Evolutionary conservation across 2,888 invertebrate genomes (phyloP).

Genomic region (Pollenia griseotomentosa): DNA sequence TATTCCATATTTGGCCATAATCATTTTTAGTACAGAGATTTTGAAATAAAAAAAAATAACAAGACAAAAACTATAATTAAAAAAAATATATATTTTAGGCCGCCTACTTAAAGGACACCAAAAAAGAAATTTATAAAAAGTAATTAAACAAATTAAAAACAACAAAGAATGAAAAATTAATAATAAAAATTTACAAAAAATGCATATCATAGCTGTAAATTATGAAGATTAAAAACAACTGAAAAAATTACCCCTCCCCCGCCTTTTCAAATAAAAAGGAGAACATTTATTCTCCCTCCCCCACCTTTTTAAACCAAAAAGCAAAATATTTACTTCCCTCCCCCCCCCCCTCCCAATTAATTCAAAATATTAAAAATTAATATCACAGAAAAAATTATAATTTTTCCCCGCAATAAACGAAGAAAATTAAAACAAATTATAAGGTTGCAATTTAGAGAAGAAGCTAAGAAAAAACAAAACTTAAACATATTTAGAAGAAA

Average conservation of each 20-base stretch:
- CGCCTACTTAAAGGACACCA: conserved; percentile 49
- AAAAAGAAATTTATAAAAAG: conserved; percentile 28
- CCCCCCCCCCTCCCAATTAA: conserved; percentile 20
- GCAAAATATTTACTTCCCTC: conserved; percentile 14
- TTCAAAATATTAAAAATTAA: conserved; percentile 25
- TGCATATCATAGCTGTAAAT: conserved; percentile 96
- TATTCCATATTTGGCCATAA: conserved; percentile 65
- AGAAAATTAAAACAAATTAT: conserved; percentile 52
- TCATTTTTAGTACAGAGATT: conserved; percentile 46
- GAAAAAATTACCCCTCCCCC: conserved; percentile 41
- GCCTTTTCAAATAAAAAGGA: background rate
- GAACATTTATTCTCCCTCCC: conserved; percentile 4
- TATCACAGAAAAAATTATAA: conserved; percentile 21
- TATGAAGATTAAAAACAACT: conserved; percentile 77
- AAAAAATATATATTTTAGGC: conserved; percentile 68
- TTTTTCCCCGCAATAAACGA: conserved; percentile 48
- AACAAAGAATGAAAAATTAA: conserved; percentile 48
- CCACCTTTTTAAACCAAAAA: background rate
- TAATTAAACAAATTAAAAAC: conserved; percentile 51
- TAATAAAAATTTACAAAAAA: conserved; percentile 83
- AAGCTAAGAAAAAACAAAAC: conserved; percentile 69
- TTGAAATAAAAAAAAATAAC: conserved; percentile 29
- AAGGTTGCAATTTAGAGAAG: conserved; percentile 72
- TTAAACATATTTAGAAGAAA: conserved; percentile 75
- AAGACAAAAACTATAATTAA: background rate